Evolutionary conservation across 2,888 invertebrate genomes (phyloP).

Genomic region (Noctua pronuba): DNA sequence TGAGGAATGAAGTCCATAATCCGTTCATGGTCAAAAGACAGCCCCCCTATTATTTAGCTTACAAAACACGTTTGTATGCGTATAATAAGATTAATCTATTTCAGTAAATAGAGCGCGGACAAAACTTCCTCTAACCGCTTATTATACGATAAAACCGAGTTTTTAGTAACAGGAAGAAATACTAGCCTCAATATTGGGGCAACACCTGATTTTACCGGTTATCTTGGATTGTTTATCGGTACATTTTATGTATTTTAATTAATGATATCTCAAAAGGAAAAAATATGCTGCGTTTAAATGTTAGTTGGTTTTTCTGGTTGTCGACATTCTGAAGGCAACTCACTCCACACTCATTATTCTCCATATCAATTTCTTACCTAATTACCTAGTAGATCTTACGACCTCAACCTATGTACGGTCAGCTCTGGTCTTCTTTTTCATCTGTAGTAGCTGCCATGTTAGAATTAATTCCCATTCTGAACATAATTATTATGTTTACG

Average conservation of each 20-base stretch:
- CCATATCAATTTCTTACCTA: too few relatives aligned
- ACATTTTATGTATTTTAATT: background rate
- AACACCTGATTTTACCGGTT: background rate
- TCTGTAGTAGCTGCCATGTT: background rate
- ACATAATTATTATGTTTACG: background rate
- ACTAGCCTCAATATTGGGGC: background rate
- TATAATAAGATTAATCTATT: conserved; percentile 7
- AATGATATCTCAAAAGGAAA: conserved; percentile 1
- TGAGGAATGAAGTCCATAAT: conserved; percentile 29
- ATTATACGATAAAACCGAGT: background rate
- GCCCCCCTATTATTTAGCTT: conserved; percentile 12
- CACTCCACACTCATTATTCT: background rate
- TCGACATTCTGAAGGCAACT: background rate
- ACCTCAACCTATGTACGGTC: background rate
- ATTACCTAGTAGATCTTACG: too few relatives aligned
- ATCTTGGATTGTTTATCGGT: background rate
- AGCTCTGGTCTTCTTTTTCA: background rate
- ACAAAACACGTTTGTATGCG: conserved; percentile 6
- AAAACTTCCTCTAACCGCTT: conserved; percentile 9
- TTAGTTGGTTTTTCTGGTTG: background rate
- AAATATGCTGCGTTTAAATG: background rate
- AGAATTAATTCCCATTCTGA: background rate
- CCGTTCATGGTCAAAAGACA: conserved; percentile 48
- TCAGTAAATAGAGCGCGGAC: conserved; percentile 4
- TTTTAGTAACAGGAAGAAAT: background rate